Conservation (phyloP, 2,888 invertebrate genomes). For the Xestobium rufovillosum region DNA sequence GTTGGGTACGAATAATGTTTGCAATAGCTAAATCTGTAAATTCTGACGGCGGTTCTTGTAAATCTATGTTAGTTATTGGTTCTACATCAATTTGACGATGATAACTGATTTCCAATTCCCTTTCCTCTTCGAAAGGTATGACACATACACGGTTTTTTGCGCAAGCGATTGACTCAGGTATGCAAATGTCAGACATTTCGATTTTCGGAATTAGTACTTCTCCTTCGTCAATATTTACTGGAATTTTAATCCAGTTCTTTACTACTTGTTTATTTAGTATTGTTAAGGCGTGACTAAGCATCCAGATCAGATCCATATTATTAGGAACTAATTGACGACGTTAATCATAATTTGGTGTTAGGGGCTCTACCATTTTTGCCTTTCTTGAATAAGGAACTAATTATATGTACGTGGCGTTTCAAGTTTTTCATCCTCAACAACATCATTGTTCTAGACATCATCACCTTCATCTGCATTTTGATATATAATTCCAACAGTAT, state of each 20-base stretch:
- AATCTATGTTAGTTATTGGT: slow-evolving; percentile 9
- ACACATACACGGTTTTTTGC: slow-evolving; percentile 10
- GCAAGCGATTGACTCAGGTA: slow-evolving; percentile 12
- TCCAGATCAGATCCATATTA: no score
- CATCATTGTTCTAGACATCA: no score
- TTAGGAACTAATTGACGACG: no score
- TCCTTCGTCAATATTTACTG: slow-evolving; percentile 14
- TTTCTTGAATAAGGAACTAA: no score
- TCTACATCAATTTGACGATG: slow-evolving; percentile 13
- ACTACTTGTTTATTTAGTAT: slow-evolving; percentile 5
- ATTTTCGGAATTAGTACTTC: slow-evolving; percentile 12
- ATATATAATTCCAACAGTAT: slow-evolving; percentile 32
- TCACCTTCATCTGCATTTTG: no score
- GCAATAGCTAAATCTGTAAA: neutral
- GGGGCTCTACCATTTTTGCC: no score
- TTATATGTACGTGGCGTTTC: no score
- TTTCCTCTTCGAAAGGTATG: slow-evolving; percentile 8
- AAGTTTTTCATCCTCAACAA: no score
- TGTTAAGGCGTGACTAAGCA: no score
- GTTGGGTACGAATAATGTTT: slow-evolving; percentile 11
- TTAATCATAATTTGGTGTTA: no score
- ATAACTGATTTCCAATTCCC: slow-evolving; percentile 9
- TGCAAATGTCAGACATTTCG: slow-evolving; percentile 4
- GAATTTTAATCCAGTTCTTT: slow-evolving; percentile 8
- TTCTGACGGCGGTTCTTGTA: slow-evolving; percentile 3